These are phyloP conservation scores for Ormyrus rosae DNA, from an alignment of 2,888 invertebrate species.

Conservation along the genomic window DNA sequence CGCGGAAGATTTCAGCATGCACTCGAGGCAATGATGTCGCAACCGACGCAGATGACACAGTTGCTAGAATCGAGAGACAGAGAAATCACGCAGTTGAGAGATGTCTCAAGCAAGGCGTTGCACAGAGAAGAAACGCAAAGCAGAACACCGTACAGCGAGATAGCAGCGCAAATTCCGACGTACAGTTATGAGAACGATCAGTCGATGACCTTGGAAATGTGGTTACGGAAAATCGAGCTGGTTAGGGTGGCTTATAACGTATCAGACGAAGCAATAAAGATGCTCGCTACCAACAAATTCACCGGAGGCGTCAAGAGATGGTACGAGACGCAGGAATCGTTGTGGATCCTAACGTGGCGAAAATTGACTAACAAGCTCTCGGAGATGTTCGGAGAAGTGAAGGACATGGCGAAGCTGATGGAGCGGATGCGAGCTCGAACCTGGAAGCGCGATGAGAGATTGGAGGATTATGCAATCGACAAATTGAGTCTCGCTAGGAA, in stretches of 20 bases:
- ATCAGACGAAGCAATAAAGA: background rate
- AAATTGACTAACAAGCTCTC: too few relatives aligned
- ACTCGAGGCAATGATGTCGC: background rate
- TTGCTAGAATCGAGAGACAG: background rate
- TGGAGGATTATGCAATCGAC: background rate
- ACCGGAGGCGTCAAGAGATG: background rate
- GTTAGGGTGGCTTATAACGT: background rate
- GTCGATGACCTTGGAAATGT: background rate
- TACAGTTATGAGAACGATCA: background rate
- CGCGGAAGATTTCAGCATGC: background rate
- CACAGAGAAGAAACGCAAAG: too few relatives aligned
- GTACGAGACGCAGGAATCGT: background rate
- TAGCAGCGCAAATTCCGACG: background rate
- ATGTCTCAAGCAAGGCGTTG: too few relatives aligned
- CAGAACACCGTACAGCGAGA: background rate
- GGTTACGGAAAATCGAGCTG: background rate
- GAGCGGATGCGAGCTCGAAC: background rate
- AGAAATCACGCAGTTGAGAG: background rate
- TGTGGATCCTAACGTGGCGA: too few relatives aligned
- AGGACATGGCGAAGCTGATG: background rate
- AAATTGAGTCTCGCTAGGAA: background rate
- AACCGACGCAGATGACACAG: background rate
- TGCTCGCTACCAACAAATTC: constrained; percentile 19
- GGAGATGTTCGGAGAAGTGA: too few relatives aligned
- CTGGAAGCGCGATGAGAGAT: background rate